Percentiles rank a stretch among this genome's conserved stretches.
Evolutionary conservation across 2,113 vertebrate species (phyloP).

Genomic region (Holacanthus passer): DNA sequence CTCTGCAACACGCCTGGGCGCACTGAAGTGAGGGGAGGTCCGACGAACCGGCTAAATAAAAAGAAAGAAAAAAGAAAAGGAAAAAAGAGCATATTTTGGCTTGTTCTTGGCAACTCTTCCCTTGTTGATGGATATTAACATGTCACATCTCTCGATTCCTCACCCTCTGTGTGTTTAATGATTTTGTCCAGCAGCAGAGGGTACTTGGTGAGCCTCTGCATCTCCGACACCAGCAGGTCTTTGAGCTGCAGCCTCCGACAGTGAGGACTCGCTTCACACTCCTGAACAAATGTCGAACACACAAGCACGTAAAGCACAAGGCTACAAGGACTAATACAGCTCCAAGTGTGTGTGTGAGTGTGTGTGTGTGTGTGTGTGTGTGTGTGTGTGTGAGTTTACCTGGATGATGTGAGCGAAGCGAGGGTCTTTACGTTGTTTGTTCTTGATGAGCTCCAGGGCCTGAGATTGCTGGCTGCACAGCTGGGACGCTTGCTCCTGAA

Average conservation of each 20-base stretch:
- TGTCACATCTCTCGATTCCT: not conserved
- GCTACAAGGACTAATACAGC: not conserved
- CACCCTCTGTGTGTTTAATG: constrained; percentile 91
- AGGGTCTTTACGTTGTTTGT: constrained; percentile 93
- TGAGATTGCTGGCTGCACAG: constrained; percentile 93
- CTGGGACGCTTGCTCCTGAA: constrained; percentile 89
- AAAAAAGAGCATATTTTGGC: not conserved
- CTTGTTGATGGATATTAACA: rapidly evolving
- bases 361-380: not conserved
- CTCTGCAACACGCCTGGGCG: constrained; percentile 89
- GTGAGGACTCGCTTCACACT: constrained; percentile 90
- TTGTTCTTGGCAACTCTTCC: not conserved
- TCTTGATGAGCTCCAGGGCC: constrained; percentile 93
- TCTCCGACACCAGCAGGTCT: constrained; percentile 94
- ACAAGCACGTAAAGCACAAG: not conserved
- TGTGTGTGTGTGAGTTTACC: constrained; percentile 55
- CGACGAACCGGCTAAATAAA: constrained; percentile 75
- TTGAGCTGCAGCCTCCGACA: constrained; percentile 95
- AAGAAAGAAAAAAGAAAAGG: constrained; percentile 31
- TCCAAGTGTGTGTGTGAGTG: not conserved
- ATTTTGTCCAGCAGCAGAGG: constrained; percentile 94
- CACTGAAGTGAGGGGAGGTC: constrained; percentile 88
- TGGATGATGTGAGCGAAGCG: constrained; percentile 89
- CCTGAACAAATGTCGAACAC: constrained; percentile 56
- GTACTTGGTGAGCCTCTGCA: constrained; percentile 96